These are phyloP conservation scores for Tinamus major DNA, from an alignment of 2,797 vertebrate species.

Conservation along the genomic window DNA sequence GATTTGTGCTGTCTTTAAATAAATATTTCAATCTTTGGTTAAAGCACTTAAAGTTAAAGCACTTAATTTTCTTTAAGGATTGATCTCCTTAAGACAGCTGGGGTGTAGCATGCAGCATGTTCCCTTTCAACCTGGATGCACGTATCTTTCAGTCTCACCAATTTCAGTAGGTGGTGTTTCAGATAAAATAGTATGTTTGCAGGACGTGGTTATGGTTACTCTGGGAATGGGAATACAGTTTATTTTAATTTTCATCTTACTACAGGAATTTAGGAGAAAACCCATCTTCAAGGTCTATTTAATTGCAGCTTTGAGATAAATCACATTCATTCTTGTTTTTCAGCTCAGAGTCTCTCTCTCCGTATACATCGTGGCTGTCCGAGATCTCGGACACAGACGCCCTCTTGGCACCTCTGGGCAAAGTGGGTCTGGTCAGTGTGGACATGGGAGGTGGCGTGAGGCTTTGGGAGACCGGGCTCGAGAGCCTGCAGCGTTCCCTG, in stretches of 20 bases:
- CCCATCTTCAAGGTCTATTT: neutral
- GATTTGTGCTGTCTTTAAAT: neutral
- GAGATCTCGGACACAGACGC: slow-evolving; percentile 90
- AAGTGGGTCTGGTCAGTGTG: slow-evolving; percentile 88
- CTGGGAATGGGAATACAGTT: neutral
- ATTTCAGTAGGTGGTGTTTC: neutral
- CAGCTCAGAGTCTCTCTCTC: slow-evolving; percentile 88
- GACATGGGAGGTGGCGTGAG: slow-evolving; percentile 92
- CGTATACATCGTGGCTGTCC: slow-evolving; percentile 92
- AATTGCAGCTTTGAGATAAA: neutral
- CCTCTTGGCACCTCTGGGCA: slow-evolving; percentile 85
- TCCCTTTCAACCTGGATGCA: neutral
- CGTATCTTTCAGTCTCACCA: neutral
- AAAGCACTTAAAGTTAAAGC: neutral
- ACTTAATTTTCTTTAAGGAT: neutral
- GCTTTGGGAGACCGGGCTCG: slow-evolving; percentile 95
- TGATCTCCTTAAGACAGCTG: neutral
- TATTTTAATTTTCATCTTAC: neutral
- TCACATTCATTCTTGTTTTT: slow-evolving; percentile 30
- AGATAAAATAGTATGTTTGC: neutral
- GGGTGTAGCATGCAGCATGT: neutral
- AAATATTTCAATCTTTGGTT: neutral
- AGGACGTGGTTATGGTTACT: neutral
- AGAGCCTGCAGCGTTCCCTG: slow-evolving; percentile 89
- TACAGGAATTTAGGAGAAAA: neutral